These are phyloP conservation scores for Drosophila guanche DNA, from an alignment of 1,140 invertebrate genomes.

Conservation along the genomic window DNA sequence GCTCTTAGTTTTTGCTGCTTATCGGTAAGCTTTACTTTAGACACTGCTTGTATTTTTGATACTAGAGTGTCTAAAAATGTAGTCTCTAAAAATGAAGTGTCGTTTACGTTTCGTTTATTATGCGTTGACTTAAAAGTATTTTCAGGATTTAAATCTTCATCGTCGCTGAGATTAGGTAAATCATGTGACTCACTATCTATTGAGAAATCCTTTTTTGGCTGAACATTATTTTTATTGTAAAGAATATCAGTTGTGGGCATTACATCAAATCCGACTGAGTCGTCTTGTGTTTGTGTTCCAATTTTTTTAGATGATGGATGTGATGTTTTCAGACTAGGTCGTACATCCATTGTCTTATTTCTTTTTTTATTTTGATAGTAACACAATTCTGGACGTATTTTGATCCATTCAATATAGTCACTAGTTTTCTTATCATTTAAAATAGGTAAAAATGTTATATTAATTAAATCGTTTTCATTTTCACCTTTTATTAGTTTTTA, in stretches of 20 bases:
- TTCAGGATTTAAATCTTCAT: background rate
- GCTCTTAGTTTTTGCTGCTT: too few species aligned
- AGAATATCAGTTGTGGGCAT: too few species aligned
- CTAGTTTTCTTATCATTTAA: constrained; percentile 3
- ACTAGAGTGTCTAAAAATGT: background rate
- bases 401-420: constrained; percentile 9
- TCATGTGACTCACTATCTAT: background rate
- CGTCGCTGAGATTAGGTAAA: background rate
- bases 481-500: too few species aligned
- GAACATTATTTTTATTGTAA: background rate
- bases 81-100: constrained; percentile 1
- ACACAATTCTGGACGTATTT: background rate
- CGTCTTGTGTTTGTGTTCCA: background rate
- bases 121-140: background rate
- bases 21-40: too few species aligned
- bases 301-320: background rate
- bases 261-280: too few species aligned
- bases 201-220: background rate
- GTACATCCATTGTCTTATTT: background rate
- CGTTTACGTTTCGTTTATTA: background rate
- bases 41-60: too few species aligned
- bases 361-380: constrained; percentile 3
- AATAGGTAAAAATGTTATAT: too few species aligned
- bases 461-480: too few species aligned
- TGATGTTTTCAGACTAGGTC: background rate